Evolutionary conservation across 2,113 vertebrate genomes (phyloP).

Genomic region (Lontra canadensis): DNA sequence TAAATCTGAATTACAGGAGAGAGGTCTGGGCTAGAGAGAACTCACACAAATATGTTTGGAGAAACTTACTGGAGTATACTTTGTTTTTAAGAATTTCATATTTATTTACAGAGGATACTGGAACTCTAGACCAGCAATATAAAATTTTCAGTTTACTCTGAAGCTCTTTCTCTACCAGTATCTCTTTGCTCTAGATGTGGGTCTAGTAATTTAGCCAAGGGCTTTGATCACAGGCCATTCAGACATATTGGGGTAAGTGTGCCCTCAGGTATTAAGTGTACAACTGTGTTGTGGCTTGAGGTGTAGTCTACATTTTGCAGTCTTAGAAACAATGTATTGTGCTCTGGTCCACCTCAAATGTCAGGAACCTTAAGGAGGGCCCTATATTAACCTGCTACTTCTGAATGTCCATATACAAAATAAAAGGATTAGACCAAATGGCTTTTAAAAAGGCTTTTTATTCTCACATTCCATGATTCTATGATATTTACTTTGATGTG

Average conservation of each 20-base stretch:
- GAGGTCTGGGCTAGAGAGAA: background rate
- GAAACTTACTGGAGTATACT: background rate
- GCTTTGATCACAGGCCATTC: background rate
- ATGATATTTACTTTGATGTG: background rate
- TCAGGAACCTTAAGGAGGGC: background rate
- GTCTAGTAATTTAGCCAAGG: background rate
- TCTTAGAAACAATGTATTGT: background rate
- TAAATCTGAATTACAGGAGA: background rate
- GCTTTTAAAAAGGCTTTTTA: background rate
- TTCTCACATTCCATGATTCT: background rate
- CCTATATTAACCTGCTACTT: background rate
- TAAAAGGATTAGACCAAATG: background rate
- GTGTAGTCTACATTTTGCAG: background rate
- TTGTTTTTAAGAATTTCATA: background rate
- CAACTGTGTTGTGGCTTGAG: background rate
- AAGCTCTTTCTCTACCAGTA: background rate
- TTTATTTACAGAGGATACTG: slow-evolving; percentile 19
- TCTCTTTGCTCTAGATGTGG: background rate
- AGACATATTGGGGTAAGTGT: background rate
- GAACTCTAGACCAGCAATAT: background rate
- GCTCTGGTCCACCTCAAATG: background rate
- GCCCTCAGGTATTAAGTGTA: background rate
- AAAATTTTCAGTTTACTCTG: background rate
- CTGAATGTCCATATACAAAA: background rate
- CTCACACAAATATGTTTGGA: background rate